Conservation (phyloP, 2,888 invertebrate genomes). For the Campoplex capitator region DNA sequence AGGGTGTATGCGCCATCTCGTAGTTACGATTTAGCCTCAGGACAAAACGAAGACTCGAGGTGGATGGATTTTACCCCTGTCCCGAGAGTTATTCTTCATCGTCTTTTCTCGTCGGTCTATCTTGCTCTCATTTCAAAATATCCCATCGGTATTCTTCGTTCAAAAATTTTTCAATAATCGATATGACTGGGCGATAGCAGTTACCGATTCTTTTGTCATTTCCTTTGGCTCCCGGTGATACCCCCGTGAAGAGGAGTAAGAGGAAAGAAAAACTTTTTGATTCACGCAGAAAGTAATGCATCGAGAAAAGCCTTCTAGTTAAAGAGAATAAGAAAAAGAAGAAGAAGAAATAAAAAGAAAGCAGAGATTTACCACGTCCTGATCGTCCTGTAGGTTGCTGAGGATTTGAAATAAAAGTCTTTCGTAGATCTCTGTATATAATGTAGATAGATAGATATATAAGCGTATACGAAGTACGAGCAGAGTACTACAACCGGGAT, state of each 20-base stretch:
- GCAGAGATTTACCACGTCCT: background rate
- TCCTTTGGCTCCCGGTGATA: constrained; percentile 33
- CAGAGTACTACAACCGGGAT: constrained; percentile 42
- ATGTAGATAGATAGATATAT: constrained; percentile 9
- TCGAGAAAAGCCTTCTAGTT: constrained; percentile 22
- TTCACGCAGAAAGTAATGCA: constrained; percentile 61
- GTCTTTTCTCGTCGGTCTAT: constrained; percentile 61
- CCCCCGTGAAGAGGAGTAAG: constrained; percentile 20
- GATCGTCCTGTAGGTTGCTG: constrained; percentile 46
- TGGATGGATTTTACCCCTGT: constrained; percentile 82
- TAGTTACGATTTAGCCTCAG: constrained; percentile 61
- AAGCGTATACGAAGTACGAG: constrained; percentile 2
- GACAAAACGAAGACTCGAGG: constrained; percentile 75
- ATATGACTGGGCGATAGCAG: constrained; percentile 51
- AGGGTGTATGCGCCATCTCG: constrained; percentile 57
- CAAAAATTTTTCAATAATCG: constrained; percentile 71
- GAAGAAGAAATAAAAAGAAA: constrained; percentile 25
- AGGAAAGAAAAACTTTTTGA: constrained; percentile 44
- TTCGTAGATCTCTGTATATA: constrained; percentile 28
- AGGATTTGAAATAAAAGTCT: constrained; percentile 61
- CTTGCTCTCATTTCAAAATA: constrained; percentile 82
- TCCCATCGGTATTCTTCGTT: constrained; percentile 82
- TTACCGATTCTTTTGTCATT: constrained; percentile 40
- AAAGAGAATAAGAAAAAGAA: constrained; percentile 31
- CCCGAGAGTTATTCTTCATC: constrained; percentile 73